phyloP scores from a whole-genome alignment of 2,888 invertebrate genomes.

The Yponomeuta evonymella region DNA sequence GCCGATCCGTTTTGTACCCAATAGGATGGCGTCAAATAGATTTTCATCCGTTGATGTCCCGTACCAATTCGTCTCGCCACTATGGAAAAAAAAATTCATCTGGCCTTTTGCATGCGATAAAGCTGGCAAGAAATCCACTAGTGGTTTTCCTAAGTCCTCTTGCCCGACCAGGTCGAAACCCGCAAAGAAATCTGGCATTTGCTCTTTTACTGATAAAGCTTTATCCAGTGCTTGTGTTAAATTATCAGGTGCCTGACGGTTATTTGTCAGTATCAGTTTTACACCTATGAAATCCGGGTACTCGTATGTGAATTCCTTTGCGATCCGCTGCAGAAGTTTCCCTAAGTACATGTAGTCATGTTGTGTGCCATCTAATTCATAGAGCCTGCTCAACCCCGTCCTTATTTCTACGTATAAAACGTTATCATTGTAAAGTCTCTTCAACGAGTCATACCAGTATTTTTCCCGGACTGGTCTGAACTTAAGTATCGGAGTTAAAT shows the following conservation, averaged over 20 bases:
- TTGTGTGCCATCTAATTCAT: constrained; percentile 78
- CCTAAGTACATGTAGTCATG: constrained; percentile 72
- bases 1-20: constrained; percentile 85
- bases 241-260: constrained; percentile 37
- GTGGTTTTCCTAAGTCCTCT: constrained; percentile 82
- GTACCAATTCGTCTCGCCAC: constrained; percentile 87
- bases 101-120: constrained; percentile 66
- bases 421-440: constrained; percentile 80
- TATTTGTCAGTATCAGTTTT: constrained; percentile 77
- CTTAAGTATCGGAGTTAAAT: constrained; percentile 71
- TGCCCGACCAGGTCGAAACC: constrained; percentile 90
- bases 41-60: constrained; percentile 82
- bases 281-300: constrained; percentile 81
- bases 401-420: constrained; percentile 83
- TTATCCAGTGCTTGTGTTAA: constrained; percentile 55
- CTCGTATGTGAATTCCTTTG: constrained; percentile 73
- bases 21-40: constrained; percentile 83
- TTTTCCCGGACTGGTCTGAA: constrained; percentile 80
- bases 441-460: constrained; percentile 77
- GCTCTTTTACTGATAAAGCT: constrained; percentile 49
- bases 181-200: constrained; percentile 80
- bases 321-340: constrained; percentile 70
- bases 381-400: constrained; percentile 73
- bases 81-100: constrained; percentile 84
- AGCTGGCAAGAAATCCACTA: constrained; percentile 75